These are phyloP conservation scores for Menidia menidia DNA, from an alignment of 2,797 vertebrate genomes.

Conservation along the genomic window DNA sequence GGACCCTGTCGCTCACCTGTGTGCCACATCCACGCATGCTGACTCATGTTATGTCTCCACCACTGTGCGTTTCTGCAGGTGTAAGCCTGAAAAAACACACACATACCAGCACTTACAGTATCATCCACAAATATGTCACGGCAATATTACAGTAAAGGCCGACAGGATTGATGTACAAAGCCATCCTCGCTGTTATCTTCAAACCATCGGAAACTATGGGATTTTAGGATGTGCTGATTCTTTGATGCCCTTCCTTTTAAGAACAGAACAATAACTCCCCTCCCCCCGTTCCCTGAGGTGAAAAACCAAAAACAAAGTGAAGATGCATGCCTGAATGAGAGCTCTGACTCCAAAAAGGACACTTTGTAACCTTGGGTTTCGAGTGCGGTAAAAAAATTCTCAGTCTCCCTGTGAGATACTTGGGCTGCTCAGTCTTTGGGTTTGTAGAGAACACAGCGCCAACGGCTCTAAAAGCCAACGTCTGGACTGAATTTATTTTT, in stretches of 20 bases:
- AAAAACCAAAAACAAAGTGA: slow-evolving; percentile 15
- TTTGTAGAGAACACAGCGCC: slow-evolving; percentile 62
- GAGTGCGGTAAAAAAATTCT: slow-evolving; percentile 38
- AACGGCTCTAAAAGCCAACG: slow-evolving; percentile 56
- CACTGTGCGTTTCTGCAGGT: slow-evolving; percentile 23
- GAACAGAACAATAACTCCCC: slow-evolving; percentile 37
- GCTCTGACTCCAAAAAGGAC: slow-evolving; percentile 50
- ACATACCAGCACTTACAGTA: slow-evolving; percentile 11
- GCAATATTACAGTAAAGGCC: slow-evolving; percentile 22
- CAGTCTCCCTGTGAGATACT: slow-evolving; percentile 45
- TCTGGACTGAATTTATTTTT: slow-evolving; percentile 65
- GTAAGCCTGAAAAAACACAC: slow-evolving; percentile 35
- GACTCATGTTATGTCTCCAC: slow-evolving; percentile 52
- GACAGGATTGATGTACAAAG: slow-evolving; percentile 21
- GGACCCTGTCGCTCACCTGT: slow-evolving; percentile 43
- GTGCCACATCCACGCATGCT: slow-evolving; percentile 29
- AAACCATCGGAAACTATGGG: slow-evolving; percentile 37
- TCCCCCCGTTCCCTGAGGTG: slow-evolving; percentile 36
- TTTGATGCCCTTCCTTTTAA: slow-evolving; percentile 46
- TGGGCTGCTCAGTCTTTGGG: slow-evolving; percentile 66
- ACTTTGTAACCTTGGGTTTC: slow-evolving; percentile 55
- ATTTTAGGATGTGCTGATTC: slow-evolving; percentile 24
- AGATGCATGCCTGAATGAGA: slow-evolving; percentile 39
- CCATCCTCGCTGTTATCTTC: slow-evolving; percentile 28
- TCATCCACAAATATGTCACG: slow-evolving; percentile 38